Base-by-base conservation (phyloP, 2,113 vertebrate species). In the Takifugu flavidus region DNA sequence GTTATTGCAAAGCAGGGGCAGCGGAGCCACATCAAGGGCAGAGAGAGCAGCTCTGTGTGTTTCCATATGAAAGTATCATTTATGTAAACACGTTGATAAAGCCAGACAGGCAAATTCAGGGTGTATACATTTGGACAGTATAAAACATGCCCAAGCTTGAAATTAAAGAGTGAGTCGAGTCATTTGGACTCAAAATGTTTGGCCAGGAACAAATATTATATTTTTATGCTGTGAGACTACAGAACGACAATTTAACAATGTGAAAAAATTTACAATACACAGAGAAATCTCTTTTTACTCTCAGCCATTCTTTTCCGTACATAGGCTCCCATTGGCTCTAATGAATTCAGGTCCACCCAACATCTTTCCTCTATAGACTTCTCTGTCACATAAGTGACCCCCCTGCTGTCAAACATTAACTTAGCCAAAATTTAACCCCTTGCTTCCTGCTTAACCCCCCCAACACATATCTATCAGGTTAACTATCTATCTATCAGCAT, bases 331-430 rank as follows among this genome's bases (percentile, higher is more conserved):
- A 44, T 58, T n/a, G 53, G 45, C 26, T 49, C 53, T 27, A 65
- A 78, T 78, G 63, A 59, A 79, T 76, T 61, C 46, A 67, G 12
- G 42, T 59, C 59, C 55, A 69, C 13, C 29, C 29, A 28, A 51
- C 56, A 74, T 46, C 34, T 64, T 59, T 0, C 4, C 45, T 67
- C 52, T 14, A 57, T 54, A 29, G 68, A 66, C 72, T 70, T 4
- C 31, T 29, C 61, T 53, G 67, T 79, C 82, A 75, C 72, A 81
- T 77, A 47, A 27, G 76, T 81, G 79, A 84, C 84, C 79, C 83
- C 79, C 13, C 43, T 43, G 59, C 77, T 50, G 73, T 88, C 81
- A 86, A 89, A 89, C 85, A 89, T 89, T 89, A 89, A 89, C 85
- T 79, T 70, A 81, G 70, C 74, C 84, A 85, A 86, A 83, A 86